phyloP scores from a whole-genome alignment of 2,888 invertebrate genomes.

The Mesorhabditis sp. region DNA sequence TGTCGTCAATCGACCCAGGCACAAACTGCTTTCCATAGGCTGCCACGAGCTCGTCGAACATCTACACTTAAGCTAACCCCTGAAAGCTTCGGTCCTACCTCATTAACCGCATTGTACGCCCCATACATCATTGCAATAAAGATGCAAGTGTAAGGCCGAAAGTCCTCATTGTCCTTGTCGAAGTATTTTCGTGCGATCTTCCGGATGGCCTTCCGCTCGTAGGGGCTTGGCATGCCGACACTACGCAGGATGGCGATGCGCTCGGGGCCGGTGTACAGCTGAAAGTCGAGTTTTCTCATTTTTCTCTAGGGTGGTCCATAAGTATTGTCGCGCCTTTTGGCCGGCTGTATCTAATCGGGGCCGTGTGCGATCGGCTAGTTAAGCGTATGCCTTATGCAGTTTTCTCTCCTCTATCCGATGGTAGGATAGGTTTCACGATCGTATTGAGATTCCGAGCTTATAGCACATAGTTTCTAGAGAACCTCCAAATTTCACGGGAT shows the following conservation, averaged over 20 bases:
- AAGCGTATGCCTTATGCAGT: too few species aligned
- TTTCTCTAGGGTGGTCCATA: too few species aligned
- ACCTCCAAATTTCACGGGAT: too few species aligned
- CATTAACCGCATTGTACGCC: not conserved
- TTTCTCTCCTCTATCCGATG: too few species aligned
- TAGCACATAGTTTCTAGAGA: too few species aligned
- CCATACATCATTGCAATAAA: not conserved
- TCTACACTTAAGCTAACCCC: not conserved
- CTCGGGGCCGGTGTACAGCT: not conserved
- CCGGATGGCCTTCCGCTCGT: not conserved
- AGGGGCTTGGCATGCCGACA: not conserved
- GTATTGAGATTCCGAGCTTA: too few species aligned
- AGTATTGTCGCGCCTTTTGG: too few species aligned
- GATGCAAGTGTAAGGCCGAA: not conserved
- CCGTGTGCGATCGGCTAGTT: too few species aligned
- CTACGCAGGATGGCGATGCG: not conserved
- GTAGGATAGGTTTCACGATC: too few species aligned
- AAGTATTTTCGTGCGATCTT: not conserved
- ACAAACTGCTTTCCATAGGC: conserved; percentile 1
- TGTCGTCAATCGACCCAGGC: conserved; percentile 5
- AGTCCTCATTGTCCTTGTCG: not conserved
- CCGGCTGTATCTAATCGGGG: too few species aligned
- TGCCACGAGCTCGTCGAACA: not conserved
- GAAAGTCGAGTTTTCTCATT: not conserved
- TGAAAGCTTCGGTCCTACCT: not conserved